These are phyloP conservation scores for Hypselothyrea guttata DNA, from an alignment of 2,888 invertebrate species.

Conservation along the genomic window DNA sequence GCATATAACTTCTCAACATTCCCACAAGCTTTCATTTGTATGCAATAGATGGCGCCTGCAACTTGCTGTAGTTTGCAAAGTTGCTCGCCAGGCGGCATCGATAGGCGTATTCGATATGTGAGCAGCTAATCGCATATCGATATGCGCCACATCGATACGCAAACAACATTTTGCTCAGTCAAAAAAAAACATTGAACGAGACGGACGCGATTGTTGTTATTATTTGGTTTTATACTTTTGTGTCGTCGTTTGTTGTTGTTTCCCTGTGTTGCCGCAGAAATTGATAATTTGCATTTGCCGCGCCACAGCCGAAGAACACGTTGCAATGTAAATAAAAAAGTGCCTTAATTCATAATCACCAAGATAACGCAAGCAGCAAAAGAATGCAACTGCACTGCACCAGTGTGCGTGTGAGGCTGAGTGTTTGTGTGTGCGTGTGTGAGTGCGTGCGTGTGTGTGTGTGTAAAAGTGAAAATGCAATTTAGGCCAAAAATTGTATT, in stretches of 20 bases:
- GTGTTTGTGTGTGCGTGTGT: slow-evolving; percentile 11
- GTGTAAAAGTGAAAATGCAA: slow-evolving; percentile 67
- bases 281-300: slow-evolving; percentile 34
- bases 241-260: slow-evolving; percentile 60
- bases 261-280: slow-evolving; percentile 53
- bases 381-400: slow-evolving; percentile 5
- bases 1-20: too few relatives aligned
- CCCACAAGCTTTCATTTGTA: too few relatives aligned
- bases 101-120: too few relatives aligned
- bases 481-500: slow-evolving; percentile 62
- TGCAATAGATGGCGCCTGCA: too few relatives aligned
- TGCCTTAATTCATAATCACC: slow-evolving; percentile 48
- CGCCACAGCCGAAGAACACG: slow-evolving; percentile 21
- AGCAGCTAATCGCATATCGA: slow-evolving; percentile 6
- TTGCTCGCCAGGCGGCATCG: too few relatives aligned
- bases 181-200: slow-evolving; percentile 43
- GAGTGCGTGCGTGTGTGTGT: slow-evolving; percentile 24
- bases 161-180: slow-evolving; percentile 33
- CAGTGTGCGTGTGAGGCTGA: slow-evolving; percentile 6
- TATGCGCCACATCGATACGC: slow-evolving; percentile 31
- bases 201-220: slow-evolving; percentile 52
- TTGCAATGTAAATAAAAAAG: slow-evolving; percentile 50
- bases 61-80: too few relatives aligned
- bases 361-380: slow-evolving; percentile 5
- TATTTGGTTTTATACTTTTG: slow-evolving; percentile 57